phyloP scores from a whole-genome alignment of 35 echinoderm and acorn worm species.

The Ophiothrix spiculata region DNA sequence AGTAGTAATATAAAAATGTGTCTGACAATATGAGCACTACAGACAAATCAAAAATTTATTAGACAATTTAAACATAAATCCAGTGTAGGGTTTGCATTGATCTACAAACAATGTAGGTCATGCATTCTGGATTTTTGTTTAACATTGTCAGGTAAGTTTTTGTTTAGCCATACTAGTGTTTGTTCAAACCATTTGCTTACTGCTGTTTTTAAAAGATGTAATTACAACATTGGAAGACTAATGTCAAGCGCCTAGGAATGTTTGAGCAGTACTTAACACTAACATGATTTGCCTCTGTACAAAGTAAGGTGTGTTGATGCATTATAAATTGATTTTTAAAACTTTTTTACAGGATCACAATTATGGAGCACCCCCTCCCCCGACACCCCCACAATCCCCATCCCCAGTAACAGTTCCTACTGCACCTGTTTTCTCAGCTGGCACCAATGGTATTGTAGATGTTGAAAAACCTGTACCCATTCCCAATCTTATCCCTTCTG shows the following conservation, averaged over 20 bases:
- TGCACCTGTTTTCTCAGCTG: conserved; percentile 7
- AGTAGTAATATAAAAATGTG: no score
- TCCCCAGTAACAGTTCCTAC: conserved; percentile 33
- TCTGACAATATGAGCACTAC: no score
- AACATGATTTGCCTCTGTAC: not conserved
- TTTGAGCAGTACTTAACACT: not conserved
- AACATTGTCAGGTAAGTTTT: not conserved
- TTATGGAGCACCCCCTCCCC: conserved; percentile 94
- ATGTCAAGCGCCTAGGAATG: not conserved
- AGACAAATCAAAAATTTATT: no score
- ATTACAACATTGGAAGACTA: not conserved
- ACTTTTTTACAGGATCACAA: conserved; percentile 77
- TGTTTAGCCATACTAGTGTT: not conserved
- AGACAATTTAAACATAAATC: no score
- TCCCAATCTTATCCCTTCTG: not conserved
- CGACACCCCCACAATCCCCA: conserved; percentile 86
- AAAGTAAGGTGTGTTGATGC: no score
- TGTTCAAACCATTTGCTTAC: no score
- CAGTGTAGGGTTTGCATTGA: not conserved
- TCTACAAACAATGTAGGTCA: not conserved
- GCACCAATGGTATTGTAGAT: conserved; percentile 33
- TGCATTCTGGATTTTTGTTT: no score
- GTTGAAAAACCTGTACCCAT: conserved; percentile 19
- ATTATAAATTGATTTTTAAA: no score
- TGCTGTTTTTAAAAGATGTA: not conserved